phyloP scores from a whole-genome alignment of 1,140 invertebrate genomes.

The Oryctes rhinoceros region DNA sequence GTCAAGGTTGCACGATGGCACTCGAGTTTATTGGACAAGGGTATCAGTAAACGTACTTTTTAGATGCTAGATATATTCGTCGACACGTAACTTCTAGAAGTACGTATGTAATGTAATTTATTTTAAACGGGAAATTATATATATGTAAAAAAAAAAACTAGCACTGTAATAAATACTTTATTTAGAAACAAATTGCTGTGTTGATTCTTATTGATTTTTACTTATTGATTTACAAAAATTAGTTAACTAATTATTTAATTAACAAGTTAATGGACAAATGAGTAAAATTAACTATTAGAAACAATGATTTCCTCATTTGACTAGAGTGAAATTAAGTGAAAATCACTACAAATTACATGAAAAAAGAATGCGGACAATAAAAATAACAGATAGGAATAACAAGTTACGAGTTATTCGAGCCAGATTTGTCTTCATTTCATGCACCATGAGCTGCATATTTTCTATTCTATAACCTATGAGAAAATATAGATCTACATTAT shows the following conservation, averaged over 20 bases:
- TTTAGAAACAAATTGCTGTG: neutral
- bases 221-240: neutral
- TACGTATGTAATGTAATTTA: neutral
- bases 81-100: neutral
- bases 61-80: too few species aligned
- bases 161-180: conserved; percentile 1
- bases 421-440: neutral
- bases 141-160: neutral
- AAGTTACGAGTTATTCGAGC: neutral
- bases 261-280: neutral
- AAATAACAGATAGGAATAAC: neutral
- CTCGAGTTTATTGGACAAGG: too few species aligned
- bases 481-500: neutral
- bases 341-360: neutral
- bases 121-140: neutral
- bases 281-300: neutral
- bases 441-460: neutral
- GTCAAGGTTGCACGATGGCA: neutral
- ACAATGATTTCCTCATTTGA: neutral
- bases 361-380: neutral
- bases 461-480: neutral
- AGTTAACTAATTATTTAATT: neutral
- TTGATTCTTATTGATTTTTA: neutral
- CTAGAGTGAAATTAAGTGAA: conserved; percentile 22
- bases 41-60: neutral